Percentiles rank a stretch among this genome's conserved stretches.
Conservation (phyloP, 2,888 invertebrate species). For the Perdita meconis region DNA sequence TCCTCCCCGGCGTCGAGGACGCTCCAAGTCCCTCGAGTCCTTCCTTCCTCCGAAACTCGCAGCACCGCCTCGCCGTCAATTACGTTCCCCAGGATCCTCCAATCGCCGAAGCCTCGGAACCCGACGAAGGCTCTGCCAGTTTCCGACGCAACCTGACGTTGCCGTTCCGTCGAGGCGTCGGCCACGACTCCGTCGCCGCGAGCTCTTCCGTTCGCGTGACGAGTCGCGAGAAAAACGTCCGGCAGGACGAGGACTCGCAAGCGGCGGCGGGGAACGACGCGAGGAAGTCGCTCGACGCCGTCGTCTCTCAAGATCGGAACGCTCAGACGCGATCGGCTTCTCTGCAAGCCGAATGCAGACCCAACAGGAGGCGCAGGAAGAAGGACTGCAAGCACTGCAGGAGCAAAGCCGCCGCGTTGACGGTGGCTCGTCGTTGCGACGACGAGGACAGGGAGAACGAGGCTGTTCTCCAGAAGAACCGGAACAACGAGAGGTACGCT, state of each 20-base stretch:
- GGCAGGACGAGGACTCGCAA: constrained; percentile 13
- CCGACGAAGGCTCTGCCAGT: neutral
- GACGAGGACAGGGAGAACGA: constrained; percentile 13
- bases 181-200: constrained; percentile 14
- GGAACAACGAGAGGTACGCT: constrained; percentile 5
- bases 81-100: neutral
- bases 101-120: neutral
- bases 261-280: neutral
- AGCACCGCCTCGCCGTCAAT: neutral
- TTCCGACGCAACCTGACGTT: constrained; percentile 76
- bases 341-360: constrained; percentile 38
- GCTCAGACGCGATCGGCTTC: neutral
- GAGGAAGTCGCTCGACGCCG: neutral
- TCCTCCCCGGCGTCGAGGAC: constrained; percentile 42
- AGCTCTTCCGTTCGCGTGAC: constrained; percentile 77
- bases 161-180: constrained; percentile 70
- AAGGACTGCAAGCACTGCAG: constrained; percentile 82
- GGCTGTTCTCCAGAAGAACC: constrained; percentile 25
- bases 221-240: constrained; percentile 65
- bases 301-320: neutral
- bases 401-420: constrained; percentile 42
- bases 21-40: neutral
- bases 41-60: neutral
- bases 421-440: constrained; percentile 2
- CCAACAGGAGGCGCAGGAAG: constrained; percentile 75